phyloP scores from a whole-genome alignment of 2,113 vertebrate genomes.

The Saccopteryx bilineata region DNA sequence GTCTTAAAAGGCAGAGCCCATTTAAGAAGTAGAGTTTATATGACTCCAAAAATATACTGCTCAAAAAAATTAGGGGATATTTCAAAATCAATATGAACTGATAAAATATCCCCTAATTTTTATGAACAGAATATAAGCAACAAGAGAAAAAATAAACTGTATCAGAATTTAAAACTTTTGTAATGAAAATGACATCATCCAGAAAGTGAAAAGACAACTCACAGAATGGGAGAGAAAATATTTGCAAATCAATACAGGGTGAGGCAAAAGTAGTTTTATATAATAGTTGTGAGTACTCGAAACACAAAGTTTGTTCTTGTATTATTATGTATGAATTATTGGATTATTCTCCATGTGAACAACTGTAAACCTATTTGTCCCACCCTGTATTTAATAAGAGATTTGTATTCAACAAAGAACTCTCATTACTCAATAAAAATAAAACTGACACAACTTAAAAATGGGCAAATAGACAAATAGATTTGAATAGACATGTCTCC shows the following conservation, averaged over 20 bases:
- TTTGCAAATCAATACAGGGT: background rate
- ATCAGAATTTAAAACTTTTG: background rate
- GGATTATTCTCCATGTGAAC: background rate
- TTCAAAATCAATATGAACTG: too few relatives aligned
- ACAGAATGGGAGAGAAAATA: background rate
- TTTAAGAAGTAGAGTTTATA: conserved; percentile 28
- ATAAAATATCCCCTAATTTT: too few relatives aligned
- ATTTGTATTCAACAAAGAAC: background rate
- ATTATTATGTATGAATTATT: background rate
- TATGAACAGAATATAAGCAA: background rate
- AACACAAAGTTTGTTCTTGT: background rate
- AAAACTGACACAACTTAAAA: conserved; percentile 11
- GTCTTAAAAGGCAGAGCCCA: conserved; percentile 33
- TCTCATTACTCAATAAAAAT: conserved; percentile 29
- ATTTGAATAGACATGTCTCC: background rate
- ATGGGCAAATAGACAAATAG: background rate
- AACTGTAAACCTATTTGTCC: background rate
- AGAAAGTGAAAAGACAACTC: conserved; percentile 16
- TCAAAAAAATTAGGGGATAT: too few relatives aligned
- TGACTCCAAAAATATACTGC: background rate
- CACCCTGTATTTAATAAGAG: background rate
- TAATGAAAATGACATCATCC: background rate
- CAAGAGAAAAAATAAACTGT: background rate
- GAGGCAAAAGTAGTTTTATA: background rate
- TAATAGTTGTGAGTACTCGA: background rate